Evolutionary conservation across 2,888 invertebrate genomes (phyloP).

Genomic region (Eutolmus rufibarbis): DNA sequence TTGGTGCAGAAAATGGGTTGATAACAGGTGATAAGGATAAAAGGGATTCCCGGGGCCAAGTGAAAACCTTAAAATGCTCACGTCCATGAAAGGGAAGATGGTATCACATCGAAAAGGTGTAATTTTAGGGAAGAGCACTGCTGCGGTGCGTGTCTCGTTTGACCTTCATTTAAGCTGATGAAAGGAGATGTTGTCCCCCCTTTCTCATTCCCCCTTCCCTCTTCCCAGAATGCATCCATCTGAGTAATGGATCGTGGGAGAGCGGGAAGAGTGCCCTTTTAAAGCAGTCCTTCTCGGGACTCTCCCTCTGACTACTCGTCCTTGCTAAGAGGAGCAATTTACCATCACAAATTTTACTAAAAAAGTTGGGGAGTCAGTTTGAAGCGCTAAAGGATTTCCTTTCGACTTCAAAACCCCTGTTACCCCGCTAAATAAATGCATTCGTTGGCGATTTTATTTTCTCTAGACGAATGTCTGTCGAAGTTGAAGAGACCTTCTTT

Average conservation of each 20-base stretch:
- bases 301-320: neutral
- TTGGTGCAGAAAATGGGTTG: neutral
- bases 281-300: neutral
- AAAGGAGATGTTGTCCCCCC: neutral
- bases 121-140: neutral
- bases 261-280: neutral
- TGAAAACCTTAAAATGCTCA: neutral
- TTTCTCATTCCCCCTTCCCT: no score
- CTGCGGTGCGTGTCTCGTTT: neutral
- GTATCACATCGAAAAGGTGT: neutral
- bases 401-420: neutral
- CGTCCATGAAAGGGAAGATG: neutral
- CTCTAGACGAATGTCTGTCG: neutral
- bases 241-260: neutral
- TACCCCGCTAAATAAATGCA: neutral
- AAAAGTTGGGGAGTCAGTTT: neutral
- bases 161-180: neutral
- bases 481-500: neutral
- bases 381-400: neutral
- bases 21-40: neutral
- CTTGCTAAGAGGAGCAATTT: conserved; percentile 8
- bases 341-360: conserved; percentile 1
- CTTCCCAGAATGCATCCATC: neutral
- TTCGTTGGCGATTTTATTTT: neutral
- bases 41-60: neutral